Evolutionary conservation across 1,140 invertebrate species (phyloP), one percentile per base, ranked within the genome.

Genomic region (Copidosoma floridanum): DNA sequence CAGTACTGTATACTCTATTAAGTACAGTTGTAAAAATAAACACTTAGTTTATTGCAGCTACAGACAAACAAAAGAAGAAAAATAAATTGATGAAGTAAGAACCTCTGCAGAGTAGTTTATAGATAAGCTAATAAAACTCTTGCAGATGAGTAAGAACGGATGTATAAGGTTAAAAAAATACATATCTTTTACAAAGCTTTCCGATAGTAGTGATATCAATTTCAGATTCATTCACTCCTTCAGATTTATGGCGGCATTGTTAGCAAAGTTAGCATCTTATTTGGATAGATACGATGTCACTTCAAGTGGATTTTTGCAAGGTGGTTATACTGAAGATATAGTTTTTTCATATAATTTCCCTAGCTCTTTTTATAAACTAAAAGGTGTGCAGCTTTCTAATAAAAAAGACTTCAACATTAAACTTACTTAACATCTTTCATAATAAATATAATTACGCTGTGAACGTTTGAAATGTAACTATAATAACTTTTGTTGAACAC

Each of bases 331-430:
- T 40, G 27, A 43, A 1, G 27, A 63, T 5, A 23, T 67, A 67
- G 43, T 71, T 40, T 69, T 8, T 62, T 67, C 68, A 2, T 73
- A 75, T 63, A 70, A 75, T 47, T 73, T 67, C 57, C 62, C 74
- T 44, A 64, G 66, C 29, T 64, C 48, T 52, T 68, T 37, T 51
- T 61, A 71, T 18, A 65, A 51, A 54, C 65, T 76, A 27, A 59
- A 73, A 40, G 59, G 68, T 7, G 82, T 70, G 78, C 82, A 74
- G 78, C 81, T 68, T 82, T 79, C 64, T 32, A 75, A 57, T 48
- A 65, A 26, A 59, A 3, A 16, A 62, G 61, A 48, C 32, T 67
- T 67, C 71, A 21, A 74, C 71, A 16, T 73, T 73, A 11, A 64
- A 79, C 14, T 67, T 71, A 29, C 81, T 72, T 69, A 2, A 75